phyloP scores from a whole-genome alignment of 1,140 invertebrate species.

The Pogonus chalceus region DNA sequence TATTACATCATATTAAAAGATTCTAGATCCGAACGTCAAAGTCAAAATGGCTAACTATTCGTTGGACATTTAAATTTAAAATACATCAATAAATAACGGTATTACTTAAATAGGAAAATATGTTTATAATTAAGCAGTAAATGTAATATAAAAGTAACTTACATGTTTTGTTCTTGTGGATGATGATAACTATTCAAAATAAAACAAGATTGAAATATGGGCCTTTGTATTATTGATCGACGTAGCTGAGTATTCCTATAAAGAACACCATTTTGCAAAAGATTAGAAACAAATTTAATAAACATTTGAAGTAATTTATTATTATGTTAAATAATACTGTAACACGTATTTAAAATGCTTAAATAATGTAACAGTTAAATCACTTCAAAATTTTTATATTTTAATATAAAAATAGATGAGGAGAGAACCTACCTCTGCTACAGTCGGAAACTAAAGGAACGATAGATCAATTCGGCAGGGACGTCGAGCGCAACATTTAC shows the following conservation, averaged over 20 bases:
- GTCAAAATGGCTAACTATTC: too few relatives aligned
- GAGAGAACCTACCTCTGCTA: neutral
- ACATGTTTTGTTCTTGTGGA: constrained; percentile 1
- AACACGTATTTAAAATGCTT: neutral
- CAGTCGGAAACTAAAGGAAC: neutral
- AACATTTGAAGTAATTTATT: neutral
- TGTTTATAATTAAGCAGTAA: neutral
- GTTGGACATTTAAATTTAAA: too few relatives aligned
- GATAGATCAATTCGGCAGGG: too few relatives aligned
- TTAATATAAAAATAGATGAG: neutral
- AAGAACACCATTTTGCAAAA: neutral
- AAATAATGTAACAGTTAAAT: neutral
- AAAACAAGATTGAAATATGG: neutral
- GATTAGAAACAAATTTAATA: neutral
- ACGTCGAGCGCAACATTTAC: neutral
- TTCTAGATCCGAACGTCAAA: too few relatives aligned
- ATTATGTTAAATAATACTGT: neutral
- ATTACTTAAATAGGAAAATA: too few relatives aligned
- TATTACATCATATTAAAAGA: too few relatives aligned
- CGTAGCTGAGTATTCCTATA: constrained; percentile 1
- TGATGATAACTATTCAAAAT: neutral
- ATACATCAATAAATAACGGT: too few relatives aligned
- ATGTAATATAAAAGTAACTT: neutral
- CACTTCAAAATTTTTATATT: neutral
- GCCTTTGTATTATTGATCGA: neutral